phyloP scores from a whole-genome alignment of 1,140 invertebrate species.

The Sogatella furcifera region DNA sequence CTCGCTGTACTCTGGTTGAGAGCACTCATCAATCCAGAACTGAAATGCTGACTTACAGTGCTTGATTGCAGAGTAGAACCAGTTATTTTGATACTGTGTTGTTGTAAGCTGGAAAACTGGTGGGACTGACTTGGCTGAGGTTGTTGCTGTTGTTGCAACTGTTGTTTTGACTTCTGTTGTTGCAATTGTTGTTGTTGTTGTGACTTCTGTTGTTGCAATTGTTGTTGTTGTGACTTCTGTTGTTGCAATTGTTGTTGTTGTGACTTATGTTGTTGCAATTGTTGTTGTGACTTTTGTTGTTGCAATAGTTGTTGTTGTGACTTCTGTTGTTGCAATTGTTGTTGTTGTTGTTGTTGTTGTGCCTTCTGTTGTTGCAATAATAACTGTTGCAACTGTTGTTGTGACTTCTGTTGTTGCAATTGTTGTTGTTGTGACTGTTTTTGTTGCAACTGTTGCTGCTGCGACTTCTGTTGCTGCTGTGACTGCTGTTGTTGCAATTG shows the following conservation, averaged over 20 bases:
- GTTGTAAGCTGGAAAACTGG: background rate
- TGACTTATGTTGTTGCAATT: too few relatives aligned
- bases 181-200: background rate
- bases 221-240: background rate
- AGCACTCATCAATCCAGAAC: background rate
- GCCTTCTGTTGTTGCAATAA: background rate
- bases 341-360: too few relatives aligned
- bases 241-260: too few relatives aligned
- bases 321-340: too few relatives aligned
- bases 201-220: background rate
- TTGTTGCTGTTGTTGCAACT: background rate
- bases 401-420: background rate
- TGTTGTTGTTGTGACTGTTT: background rate
- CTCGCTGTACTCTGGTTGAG: background rate
- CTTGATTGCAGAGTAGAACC: background rate
- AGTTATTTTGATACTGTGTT: background rate
- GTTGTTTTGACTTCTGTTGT: background rate
- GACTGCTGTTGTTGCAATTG: background rate
- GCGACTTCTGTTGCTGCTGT: too few relatives aligned
- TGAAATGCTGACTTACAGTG: background rate
- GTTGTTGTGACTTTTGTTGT: background rate
- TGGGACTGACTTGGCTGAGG: background rate
- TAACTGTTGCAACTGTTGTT: background rate
- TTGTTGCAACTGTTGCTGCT: background rate
- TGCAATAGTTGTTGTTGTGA: too few relatives aligned